Conservation (phyloP, 2,888 invertebrate species). For the Ectobius pallidus region DNA sequence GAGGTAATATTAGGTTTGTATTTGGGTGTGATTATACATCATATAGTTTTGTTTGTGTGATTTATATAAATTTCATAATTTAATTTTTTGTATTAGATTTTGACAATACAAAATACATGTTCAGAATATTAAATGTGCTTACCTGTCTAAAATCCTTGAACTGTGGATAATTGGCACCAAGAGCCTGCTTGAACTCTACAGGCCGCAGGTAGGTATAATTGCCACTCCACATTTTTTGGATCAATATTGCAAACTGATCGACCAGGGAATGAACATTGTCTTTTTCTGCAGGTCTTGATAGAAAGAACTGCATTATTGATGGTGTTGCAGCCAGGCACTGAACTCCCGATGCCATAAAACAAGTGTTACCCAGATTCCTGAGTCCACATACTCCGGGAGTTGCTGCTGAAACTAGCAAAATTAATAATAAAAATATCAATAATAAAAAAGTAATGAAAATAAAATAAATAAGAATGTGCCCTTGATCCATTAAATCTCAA, state of each 20-base stretch:
- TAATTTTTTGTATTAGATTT: too few relatives aligned
- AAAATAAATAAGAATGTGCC: too few relatives aligned
- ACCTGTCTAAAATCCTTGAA: slow-evolving; percentile 69
- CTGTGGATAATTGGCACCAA: slow-evolving; percentile 64
- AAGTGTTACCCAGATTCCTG: slow-evolving; percentile 62
- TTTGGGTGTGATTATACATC: too few relatives aligned
- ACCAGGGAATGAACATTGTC: slow-evolving; percentile 54
- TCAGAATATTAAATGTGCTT: slow-evolving; percentile 33
- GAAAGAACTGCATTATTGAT: slow-evolving; percentile 60
- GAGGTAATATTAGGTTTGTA: too few relatives aligned
- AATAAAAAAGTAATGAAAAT: too few relatives aligned
- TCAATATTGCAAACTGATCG: slow-evolving; percentile 59
- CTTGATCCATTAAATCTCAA: too few relatives aligned
- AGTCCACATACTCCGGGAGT: slow-evolving; percentile 62
- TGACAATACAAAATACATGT: too few relatives aligned
- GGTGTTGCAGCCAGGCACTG: slow-evolving; percentile 63
- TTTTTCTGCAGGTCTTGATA: slow-evolving; percentile 48
- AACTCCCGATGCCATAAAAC: slow-evolving; percentile 64
- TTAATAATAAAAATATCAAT: too few relatives aligned
- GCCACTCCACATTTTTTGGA: slow-evolving; percentile 65
- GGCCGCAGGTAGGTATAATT: slow-evolving; percentile 60
- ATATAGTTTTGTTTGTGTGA: too few relatives aligned
- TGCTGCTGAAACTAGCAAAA: slow-evolving; percentile 45
- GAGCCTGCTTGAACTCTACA: slow-evolving; percentile 62
- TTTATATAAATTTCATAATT: too few relatives aligned